Evolutionary conservation across 2,888 invertebrate species (phyloP), one percentile per base, ranked within the genome.

Genomic region (Polylopha cassiicola): DNA sequence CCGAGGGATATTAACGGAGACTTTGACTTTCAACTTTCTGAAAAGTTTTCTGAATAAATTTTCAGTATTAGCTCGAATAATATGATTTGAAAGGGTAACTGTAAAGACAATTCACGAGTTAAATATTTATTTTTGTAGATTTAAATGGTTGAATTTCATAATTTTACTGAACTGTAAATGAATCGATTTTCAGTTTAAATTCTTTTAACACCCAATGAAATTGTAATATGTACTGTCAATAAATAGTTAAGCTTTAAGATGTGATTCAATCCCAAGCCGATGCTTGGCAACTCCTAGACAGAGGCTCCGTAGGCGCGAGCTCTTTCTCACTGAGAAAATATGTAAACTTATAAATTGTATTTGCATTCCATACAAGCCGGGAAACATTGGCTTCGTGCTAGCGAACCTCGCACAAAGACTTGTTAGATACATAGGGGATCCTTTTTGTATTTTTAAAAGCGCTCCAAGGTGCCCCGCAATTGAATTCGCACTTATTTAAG

Each of bases 301-400:
- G 44, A 37, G 43, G 28, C 54, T 57, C 58, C 58, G 65, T 78
- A 76, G 79, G 79, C 78, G 74, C 63, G 61, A 68, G 65, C 67
- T 67, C 61, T 64, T 72, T 71, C 65, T 64, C 68, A 59, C 67
- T 58, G 61, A 63, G 73, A 72, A 77, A 80, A 79, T 78, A 80
- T 81, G 79, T 73, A 78, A 80, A 81, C 77, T 82, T 81, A 77
- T 67, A 80, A 82, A 82, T 82, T 80, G 73, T 85, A 82, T 82
- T 84, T 85, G 79, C 77, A 75, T 79, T 78, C 78, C 74, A 81
- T 80, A 74, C 71, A 69, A 65, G 70, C 67, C 57, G 59, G 65
- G 66, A 75, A 77, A 81, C 78, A 80, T 82, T 79, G 75, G 70
- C 69, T 73, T 58, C 67, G 64, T 69, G 72, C 69, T 63, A 56